Base-by-base conservation (phyloP, 2,888 invertebrate species). In the Pammene aurita region DNA sequence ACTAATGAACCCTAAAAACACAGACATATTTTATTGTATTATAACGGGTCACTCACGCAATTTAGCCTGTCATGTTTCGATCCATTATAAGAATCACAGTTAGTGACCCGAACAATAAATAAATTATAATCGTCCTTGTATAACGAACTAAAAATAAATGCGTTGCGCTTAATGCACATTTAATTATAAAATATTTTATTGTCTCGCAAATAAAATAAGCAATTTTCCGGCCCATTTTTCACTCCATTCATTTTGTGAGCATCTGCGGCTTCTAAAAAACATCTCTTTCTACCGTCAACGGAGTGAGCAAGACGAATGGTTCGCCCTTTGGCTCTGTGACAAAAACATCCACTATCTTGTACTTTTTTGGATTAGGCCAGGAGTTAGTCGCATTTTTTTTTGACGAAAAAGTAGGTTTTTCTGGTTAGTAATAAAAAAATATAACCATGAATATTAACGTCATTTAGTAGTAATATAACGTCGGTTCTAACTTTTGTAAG, bases 251-350 rank as follows among this genome's bases (percentile, higher is more conserved):
- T 67, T 67, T 50, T 41, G 52, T 14, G 42, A 62, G 14, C 67
- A 67, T 67, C 67, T 67, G 67, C 7, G 62, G 16, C 62, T 44
- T 11, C n/a, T 7, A 56, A 44, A 41, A 57, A 56, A 42, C 16
- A 0, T 67, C 63, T 44, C 67, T 56, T 18, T 67, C 50, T 44
- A 7, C 57, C 42, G 57, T 63, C 14, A 67, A 52, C 56, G 42
- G 67, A 63, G 50, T 63, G 62, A 63, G 46, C 34, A 57, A 67
- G 67, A 67, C 63, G 42, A 56, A 67, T 67, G 67, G 56, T 14
- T 50, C 41, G 61, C 61, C 67, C 61, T 55, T 38, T 55, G 55
- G 41, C 56, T 16, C 42, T 42, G 55, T 62, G 67, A 62, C 55
- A 67, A 63, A 50, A 57, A 52, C 60, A 63, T 57, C 18, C 50